Percentiles rank a stretch among this genome's conserved stretches.
These are phyloP conservation scores for Mesaphorura yosii DNA, from an alignment of 1,140 invertebrate genomes.

Conservation along the genomic window DNA sequence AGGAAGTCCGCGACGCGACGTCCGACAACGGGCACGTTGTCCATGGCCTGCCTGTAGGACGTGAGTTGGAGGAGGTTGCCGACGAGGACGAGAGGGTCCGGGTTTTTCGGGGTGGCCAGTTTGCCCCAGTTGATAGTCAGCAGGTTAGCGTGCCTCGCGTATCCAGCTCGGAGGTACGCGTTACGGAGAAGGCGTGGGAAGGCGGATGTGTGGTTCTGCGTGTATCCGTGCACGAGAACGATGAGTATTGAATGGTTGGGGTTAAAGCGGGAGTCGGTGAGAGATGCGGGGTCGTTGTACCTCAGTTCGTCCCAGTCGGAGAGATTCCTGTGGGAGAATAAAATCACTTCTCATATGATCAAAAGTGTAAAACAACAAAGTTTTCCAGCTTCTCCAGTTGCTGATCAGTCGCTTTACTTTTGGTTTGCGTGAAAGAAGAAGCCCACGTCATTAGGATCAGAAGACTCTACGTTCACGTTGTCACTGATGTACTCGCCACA, in stretches of 20 bases:
- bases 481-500: too few relatives aligned
- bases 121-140: neutral
- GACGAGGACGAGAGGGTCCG: too few relatives aligned
- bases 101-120: too few relatives aligned
- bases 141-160: neutral
- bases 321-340: too few relatives aligned
- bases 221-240: neutral
- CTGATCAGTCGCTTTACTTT: too few relatives aligned
- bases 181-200: neutral
- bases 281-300: neutral
- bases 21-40: neutral
- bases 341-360: too few relatives aligned
- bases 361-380: too few relatives aligned
- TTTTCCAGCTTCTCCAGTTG: too few relatives aligned
- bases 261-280: neutral
- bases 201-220: neutral
- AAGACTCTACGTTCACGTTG: too few relatives aligned
- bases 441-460: too few relatives aligned
- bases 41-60: neutral
- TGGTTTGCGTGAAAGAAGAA: too few relatives aligned
- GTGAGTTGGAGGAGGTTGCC: neutral
- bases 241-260: neutral
- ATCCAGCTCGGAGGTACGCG: neutral
- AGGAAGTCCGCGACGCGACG: neutral
- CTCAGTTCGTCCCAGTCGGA: neutral